Base-by-base conservation (phyloP, 2,888 invertebrate species). In the Cephus pulcher region DNA sequence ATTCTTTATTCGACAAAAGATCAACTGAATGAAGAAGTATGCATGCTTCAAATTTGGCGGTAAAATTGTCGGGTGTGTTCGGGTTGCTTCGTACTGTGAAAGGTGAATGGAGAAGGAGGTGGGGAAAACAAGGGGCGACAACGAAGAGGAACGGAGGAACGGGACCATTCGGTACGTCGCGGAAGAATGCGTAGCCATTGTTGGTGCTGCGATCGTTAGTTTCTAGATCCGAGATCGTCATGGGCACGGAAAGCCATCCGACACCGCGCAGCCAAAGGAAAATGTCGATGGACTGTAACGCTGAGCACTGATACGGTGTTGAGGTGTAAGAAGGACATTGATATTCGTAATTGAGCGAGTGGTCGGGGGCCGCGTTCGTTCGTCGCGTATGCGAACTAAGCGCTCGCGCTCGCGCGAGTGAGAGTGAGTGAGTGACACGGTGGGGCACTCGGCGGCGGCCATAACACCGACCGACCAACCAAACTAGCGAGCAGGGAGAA, bases 161-260 rank as follows among this genome's bases (percentile, higher is more conserved):
- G 78, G 90, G 83, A 89, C 90, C 89, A 89, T 87, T 90, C 84
- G 83, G 88, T 87, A 88, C 88, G 88, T 89, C 89, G 89, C 86
- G 88, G 85, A 89, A 88, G 90, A 90, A 89, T 92, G 92, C 90
- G 92, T 91, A 91, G 92, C 92, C 92, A 92, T 92, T 92, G 91
- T 92, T 90, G 90, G 89, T 89, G 89, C 88, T 89, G 89, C 90
- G 90, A 89, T 88, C 90, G 90, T 90, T 92, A 89, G 89, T 89
- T 88, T 89, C 86, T 89, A 89, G 89, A 91, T 92, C 91, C 88
- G 87, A 88, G 88, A 91, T 90, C 88, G 91, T 90, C 90, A 93
- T 93, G 93, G 92, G 92, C 89, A 91, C 91, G 88, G 91, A 91
- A 89, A 92, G 90, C 90, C 92, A 92, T 93, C 92, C 91, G 89